Conservation (phyloP, 2,888 invertebrate species). For the Nomada goodeniana region DNA sequence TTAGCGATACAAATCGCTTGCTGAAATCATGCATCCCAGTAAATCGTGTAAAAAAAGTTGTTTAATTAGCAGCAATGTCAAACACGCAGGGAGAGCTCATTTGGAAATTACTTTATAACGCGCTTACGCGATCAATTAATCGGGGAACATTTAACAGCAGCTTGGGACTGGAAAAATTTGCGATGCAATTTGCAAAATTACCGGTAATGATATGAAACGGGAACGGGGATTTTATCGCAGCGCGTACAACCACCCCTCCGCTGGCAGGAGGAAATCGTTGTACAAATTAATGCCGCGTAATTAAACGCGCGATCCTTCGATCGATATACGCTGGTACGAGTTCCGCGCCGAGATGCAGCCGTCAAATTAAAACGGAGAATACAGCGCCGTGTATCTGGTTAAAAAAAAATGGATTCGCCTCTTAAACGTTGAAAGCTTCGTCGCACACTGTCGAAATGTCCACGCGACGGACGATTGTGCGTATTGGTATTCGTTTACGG, state of each 20-base stretch:
- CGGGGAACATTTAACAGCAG: slow-evolving; percentile 40
- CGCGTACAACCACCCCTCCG: not conserved
- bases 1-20: not conserved
- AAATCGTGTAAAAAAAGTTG: slow-evolving; percentile 11
- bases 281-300: slow-evolving; percentile 40
- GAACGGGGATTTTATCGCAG: slow-evolving; percentile 37
- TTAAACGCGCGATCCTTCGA: slow-evolving; percentile 40
- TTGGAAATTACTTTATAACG: slow-evolving; percentile 49
- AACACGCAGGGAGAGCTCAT: slow-evolving; percentile 1
- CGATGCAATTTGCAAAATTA: slow-evolving; percentile 51
- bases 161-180: slow-evolving; percentile 22
- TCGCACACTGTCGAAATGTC: not conserved
- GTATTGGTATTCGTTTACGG: not conserved
- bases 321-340: slow-evolving; percentile 24
- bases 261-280: slow-evolving; percentile 17
- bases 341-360: not conserved
- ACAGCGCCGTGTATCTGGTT: not conserved
- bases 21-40: slow-evolving; percentile 12
- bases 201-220: slow-evolving; percentile 47
- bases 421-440: not conserved
- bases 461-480: not conserved
- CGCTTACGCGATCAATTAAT: slow-evolving; percentile 37
- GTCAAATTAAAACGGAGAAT: slow-evolving; percentile 24
- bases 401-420: slow-evolving; percentile 13
- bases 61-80: slow-evolving; percentile 50